These are phyloP conservation scores for Marmota monax DNA, from an alignment of 2,113 vertebrate species.

Conservation along the genomic window DNA sequence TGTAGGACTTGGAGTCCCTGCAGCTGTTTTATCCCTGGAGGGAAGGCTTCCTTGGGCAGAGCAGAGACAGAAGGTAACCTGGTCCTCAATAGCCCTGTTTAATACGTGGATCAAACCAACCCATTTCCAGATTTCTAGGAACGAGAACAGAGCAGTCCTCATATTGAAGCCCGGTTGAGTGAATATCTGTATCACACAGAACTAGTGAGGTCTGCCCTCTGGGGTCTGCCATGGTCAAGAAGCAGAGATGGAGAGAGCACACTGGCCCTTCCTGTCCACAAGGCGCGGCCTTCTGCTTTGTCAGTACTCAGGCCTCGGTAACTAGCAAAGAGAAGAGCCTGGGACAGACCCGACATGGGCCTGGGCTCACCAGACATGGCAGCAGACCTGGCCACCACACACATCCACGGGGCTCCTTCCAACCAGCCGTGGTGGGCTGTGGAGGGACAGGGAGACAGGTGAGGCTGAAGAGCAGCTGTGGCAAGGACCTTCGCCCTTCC, in stretches of 20 bases:
- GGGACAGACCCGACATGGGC: no score
- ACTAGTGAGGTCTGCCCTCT: background rate
- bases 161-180: background rate
- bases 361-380: background rate
- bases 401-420: no score
- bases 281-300: rapidly evolving
- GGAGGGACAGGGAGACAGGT: no score
- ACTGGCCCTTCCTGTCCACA: background rate
- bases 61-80: background rate
- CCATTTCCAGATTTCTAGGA: background rate
- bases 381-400: background rate
- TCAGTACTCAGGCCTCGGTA: background rate
- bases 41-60: background rate
- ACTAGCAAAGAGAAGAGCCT: background rate
- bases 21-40: background rate
- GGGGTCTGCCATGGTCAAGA: background rate
- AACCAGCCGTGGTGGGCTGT: background rate
- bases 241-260: background rate
- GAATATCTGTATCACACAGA: rapidly evolving
- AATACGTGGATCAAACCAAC: background rate
- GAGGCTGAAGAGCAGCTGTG: no score
- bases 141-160: background rate
- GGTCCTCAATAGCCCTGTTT: background rate
- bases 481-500: background rate
- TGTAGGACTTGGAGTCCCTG: background rate